Evolutionary conservation across 2,113 vertebrate genomes (phyloP).

Genomic region (Uria lomvia): DNA sequence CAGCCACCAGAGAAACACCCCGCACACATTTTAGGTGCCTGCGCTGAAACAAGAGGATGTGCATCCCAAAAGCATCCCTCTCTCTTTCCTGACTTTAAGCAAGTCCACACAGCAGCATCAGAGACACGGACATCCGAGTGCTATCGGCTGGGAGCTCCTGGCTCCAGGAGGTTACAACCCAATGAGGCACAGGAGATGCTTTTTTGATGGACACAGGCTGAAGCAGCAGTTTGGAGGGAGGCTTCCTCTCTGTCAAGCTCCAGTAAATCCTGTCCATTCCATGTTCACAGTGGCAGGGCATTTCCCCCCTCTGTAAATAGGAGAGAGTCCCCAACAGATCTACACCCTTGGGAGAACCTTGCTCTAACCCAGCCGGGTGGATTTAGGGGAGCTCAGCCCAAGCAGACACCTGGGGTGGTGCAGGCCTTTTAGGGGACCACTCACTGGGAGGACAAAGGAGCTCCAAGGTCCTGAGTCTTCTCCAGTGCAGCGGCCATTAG

Average conservation of each 20-base stretch:
- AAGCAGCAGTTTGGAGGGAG: background rate
- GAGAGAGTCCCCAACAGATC: background rate
- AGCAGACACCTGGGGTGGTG: background rate
- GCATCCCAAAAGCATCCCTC: background rate
- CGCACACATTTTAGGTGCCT: fast-evolving
- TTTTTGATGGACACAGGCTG: background rate
- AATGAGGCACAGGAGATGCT: background rate
- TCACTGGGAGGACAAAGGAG: fast-evolving
- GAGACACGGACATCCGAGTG: background rate
- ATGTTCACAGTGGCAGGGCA: fast-evolving
- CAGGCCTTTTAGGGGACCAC: fast-evolving
- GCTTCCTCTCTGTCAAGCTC: background rate
- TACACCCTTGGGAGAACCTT: fast-evolving
- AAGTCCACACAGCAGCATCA: fast-evolving
- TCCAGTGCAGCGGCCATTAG: background rate
- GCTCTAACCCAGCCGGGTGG: fast-evolving
- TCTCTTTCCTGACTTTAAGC: background rate
- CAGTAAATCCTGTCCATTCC: background rate
- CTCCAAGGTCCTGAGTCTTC: background rate
- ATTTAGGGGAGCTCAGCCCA: background rate
- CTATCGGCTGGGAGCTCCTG: too few species aligned
- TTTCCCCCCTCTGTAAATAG: fast-evolving
- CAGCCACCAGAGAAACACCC: background rate
- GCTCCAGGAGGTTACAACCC: background rate
- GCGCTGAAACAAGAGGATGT: fast-evolving